Conservation (phyloP, 2,113 vertebrate genomes). For the Willisornis vidua region DNA sequence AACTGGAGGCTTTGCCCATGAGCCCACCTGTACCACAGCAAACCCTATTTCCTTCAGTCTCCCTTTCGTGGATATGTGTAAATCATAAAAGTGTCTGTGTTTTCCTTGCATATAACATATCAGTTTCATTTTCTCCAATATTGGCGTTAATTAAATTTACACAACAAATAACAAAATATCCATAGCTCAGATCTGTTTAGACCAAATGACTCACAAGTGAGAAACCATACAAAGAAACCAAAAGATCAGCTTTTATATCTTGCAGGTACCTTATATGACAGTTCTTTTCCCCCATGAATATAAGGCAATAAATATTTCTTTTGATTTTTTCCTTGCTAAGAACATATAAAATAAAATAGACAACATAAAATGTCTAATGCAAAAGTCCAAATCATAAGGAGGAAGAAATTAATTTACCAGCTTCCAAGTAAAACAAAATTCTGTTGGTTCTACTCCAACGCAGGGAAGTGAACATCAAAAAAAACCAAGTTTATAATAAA, state of each 20-base stretch:
- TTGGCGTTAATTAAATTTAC: background rate
- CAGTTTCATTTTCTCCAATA: background rate
- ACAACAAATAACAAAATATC: background rate
- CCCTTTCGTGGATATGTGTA: background rate
- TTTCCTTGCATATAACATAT: background rate
- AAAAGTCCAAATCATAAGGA: background rate
- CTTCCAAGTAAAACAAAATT: background rate
- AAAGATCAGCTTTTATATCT: background rate
- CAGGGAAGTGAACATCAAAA: background rate
- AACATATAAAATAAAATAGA: background rate
- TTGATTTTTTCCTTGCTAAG: background rate
- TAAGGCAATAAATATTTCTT: background rate
- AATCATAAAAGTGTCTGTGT: background rate
- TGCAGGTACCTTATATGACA: background rate
- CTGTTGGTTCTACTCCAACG: background rate
- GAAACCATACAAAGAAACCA: background rate
- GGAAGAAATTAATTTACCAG: background rate
- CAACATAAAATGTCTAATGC: background rate
- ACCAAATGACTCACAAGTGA: background rate
- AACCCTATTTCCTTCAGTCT: conserved; percentile 16
- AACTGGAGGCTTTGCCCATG: conserved; percentile 33
- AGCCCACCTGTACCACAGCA: conserved; percentile 6
- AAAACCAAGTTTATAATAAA: background rate
- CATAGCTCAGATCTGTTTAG: background rate
- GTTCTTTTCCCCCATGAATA: background rate